Evolutionary conservation across 2,888 invertebrate species (phyloP).

Genomic region (Microctonus aethiopoides): DNA sequence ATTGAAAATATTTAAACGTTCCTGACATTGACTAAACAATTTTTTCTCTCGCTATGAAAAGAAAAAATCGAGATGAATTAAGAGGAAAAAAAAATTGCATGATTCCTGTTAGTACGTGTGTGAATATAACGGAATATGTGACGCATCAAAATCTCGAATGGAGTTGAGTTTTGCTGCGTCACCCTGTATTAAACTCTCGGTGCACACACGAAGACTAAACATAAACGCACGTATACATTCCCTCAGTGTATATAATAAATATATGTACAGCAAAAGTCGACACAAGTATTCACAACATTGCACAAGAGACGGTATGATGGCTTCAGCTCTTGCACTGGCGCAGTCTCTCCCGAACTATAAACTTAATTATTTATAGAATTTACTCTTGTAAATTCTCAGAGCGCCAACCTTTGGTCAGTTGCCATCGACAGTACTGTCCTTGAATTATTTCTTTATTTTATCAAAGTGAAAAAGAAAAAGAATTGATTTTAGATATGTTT

Average conservation of each 20-base stretch:
- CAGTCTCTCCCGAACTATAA: conserved; percentile 24
- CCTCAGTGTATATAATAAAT: neutral
- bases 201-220: conserved; percentile 41
- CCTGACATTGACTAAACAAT: neutral
- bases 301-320: neutral
- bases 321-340: neutral
- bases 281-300: neutral
- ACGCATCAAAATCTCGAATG: neutral
- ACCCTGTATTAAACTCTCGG: conserved; percentile 34
- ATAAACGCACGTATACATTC: conserved; percentile 29
- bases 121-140: neutral
- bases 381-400: conserved; percentile 20
- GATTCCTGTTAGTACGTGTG: neutral
- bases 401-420: neutral
- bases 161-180: conserved; percentile 11
- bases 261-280: neutral
- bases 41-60: neutral
- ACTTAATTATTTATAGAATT: conserved; percentile 48
- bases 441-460: neutral
- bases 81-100: neutral
- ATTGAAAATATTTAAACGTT: neutral
- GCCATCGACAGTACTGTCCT: neutral
- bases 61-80: neutral
- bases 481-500: too few species aligned
- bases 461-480: too few species aligned